Conservation (phyloP, 35 echinoderm and acorn worm genomes). For the Heliocidaris erythrogramma region DNA sequence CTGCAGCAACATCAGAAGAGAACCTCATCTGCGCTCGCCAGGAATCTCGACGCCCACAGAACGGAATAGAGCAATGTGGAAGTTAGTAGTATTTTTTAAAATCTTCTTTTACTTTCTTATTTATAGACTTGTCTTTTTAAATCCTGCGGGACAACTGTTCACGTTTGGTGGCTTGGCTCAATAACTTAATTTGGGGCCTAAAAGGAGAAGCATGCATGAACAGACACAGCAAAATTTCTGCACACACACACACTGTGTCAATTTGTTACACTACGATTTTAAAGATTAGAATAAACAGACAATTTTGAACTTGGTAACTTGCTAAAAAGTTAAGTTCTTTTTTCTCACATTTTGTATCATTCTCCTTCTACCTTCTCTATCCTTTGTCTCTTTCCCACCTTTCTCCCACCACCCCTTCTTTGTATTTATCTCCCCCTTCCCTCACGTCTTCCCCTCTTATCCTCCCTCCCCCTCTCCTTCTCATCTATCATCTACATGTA, state of each 20-base stretch:
- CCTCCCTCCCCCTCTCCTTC: background rate
- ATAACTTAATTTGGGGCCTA: no score
- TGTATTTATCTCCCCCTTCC: background rate
- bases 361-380: background rate
- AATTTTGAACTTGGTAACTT: no score
- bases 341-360: background rate
- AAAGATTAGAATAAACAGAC: no score
- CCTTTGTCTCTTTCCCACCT: background rate
- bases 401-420: background rate
- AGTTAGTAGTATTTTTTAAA: background rate
- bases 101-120: background rate
- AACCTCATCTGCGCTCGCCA: background rate
- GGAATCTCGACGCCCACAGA: background rate
- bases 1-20: background rate
- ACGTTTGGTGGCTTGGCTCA: no score
- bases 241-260: no score
- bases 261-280: no score
- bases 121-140: no score
- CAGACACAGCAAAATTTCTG: no score
- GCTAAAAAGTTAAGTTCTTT: background rate
- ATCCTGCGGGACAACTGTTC: no score
- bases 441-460: background rate
- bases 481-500: background rate
- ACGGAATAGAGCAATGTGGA: conserved; percentile 40
- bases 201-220: no score